Percentiles rank a stretch among this genome's conserved stretches.
phyloP scores from a whole-genome alignment of 2,113 vertebrate species.

The Nothoprocta perdicaria region DNA sequence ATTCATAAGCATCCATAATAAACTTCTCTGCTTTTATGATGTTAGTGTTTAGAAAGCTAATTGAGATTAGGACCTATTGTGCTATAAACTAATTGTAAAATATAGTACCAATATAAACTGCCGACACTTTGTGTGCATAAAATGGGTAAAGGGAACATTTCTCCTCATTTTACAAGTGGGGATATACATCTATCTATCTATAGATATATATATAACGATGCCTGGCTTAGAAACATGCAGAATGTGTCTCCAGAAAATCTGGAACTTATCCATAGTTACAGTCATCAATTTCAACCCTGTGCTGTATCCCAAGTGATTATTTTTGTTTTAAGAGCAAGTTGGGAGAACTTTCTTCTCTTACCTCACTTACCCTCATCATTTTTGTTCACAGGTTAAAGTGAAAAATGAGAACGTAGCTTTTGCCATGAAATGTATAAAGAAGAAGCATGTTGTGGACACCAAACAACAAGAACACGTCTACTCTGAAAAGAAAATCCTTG shows the following conservation, averaged over 20 bases:
- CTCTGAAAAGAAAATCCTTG: constrained; percentile 91
- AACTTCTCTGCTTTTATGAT: neutral
- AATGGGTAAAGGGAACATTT: neutral
- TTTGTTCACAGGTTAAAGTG: constrained; percentile 85
- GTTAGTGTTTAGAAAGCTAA: neutral
- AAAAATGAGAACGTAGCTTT: constrained; percentile 88
- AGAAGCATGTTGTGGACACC: constrained; percentile 91
- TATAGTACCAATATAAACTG: neutral
- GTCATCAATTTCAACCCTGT: neutral
- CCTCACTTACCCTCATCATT: neutral
- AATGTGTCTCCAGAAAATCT: neutral
- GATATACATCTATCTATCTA: too few species aligned
- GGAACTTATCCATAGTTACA: neutral
- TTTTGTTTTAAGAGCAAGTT: neutral
- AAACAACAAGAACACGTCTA: constrained; percentile 93
- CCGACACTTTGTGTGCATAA: neutral
- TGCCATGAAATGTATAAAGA: constrained; percentile 94
- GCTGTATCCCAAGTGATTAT: neutral
- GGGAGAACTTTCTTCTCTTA: neutral
- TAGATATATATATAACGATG: too few species aligned
- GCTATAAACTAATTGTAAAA: neutral
- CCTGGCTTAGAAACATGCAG: neutral
- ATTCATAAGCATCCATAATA: neutral
- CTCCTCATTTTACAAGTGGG: neutral
- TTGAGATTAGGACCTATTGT: neutral